Evolutionary conservation across 2,113 vertebrate species (phyloP), one percentile per base, ranked within the genome.

Genomic region (Dermatemys mawii): DNA sequence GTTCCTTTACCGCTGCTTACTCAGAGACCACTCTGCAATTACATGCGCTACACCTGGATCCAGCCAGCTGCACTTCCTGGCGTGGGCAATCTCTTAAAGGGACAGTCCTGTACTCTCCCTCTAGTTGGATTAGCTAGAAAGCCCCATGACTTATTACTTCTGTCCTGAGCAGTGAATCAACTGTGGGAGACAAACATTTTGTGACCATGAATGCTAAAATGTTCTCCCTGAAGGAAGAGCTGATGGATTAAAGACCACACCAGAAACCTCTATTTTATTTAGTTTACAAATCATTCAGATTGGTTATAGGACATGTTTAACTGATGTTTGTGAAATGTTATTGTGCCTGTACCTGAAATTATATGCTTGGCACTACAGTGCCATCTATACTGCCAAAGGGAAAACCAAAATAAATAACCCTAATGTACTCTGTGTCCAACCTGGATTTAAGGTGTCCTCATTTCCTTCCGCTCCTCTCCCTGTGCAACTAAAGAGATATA

Each of bases 401-500:
- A 50, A 50, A 51, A 75, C 26, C 10, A n/a, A 85, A 46, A 73
- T 84, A 63, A 84, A 50, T 9, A 75, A 38, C 67, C 14, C 46
- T 4, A 38, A 83, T 86, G n/a, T 54, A 78, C n/a, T 44, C 75
- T 0, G 0, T 44, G 44, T 60, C 32, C 46, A 27, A 79, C 35
- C 8, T 51, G 50, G 86, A 27, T 82, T 38, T 53, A 38, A 53
- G 41, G 13, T 41, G 24, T 63, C 57, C 75, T 70, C 53, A 6
- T 0, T 0, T 2, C 75, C 0, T 0, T 4, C 82, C 60, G 55
- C 1, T n/a, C 7, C 17, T 81, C 75, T 11, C 57, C 21, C 82
- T 54, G 0, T 2, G 13, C 22, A 32, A 78, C 29, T 19, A 49
- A 49, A 78, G 46, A 11, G 44, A 46, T 4, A n/a, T 16, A 14